Evolutionary conservation across 1,140 invertebrate genomes (phyloP), one percentile per base, ranked within the genome.

Genomic region (Zaprionus africanus): DNA sequence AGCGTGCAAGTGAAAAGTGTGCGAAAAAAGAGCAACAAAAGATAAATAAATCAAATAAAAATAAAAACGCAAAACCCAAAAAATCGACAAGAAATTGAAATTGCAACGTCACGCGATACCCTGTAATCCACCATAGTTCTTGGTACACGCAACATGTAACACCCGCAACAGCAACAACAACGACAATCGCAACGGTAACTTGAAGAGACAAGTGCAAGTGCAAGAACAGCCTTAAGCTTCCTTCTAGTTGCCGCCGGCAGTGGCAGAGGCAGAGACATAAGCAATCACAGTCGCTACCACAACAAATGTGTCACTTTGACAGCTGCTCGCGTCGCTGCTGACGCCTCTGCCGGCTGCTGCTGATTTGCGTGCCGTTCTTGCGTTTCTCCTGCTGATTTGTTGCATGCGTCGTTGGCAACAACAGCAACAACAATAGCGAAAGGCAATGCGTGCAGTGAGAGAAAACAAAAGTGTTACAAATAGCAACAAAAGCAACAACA

Each of bases 331-430:
- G 69, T 12, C 63, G 31, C 59, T 41, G 79, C 53, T 26, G 51
- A 36, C 65, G 75, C 41, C 69, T 43, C 19, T 56, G 53, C 49
- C 12, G 49, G 36, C 43, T 54, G 34, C 49, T 15, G 65, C 22
- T 22, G 68, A 87, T 86, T 87, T 83, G 83, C 83, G 84, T 87
- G 83, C 72, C 77, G 80, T 87, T 86, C 80, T 87, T 87, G 83
- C 80, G 77, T 86, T 86, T 85, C 57, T 78, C 72, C 68, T 81
- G 76, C 71, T 87, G 84, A 87, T 87, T 83, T 84, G 85, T 85
- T 90, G 85, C 81, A 90, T 90, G 84, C 84, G 84, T 88, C 78
- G 74, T 81, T 85, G 66, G 57, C 77, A 74, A 60, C 64, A 72
- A 62, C 64, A 64, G n/a, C 41, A 76, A 28, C 46, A 74, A 59